phyloP scores from a whole-genome alignment of 2,888 invertebrate genomes.

The Trissoscelio sp. region DNA sequence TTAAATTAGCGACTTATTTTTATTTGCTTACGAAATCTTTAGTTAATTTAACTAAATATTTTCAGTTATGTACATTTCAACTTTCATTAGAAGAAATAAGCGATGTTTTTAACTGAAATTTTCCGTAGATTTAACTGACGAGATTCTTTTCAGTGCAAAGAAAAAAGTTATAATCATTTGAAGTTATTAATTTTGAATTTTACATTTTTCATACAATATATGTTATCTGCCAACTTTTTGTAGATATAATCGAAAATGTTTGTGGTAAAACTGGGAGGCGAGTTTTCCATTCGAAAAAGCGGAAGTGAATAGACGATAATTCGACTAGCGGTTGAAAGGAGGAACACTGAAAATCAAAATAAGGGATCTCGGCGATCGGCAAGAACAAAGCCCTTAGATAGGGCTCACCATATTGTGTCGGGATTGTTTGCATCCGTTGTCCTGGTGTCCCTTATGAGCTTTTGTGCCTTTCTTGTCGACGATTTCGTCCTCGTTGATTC shows the following conservation, averaged over 20 bases:
- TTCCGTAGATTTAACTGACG: too few species aligned
- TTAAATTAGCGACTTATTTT: too few species aligned
- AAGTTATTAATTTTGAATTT: too few species aligned
- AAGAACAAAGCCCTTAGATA: slow-evolving; percentile 80
- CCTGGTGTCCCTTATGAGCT: slow-evolving; percentile 69
- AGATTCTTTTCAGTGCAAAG: too few species aligned
- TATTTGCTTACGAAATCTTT: too few species aligned
- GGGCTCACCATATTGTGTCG: slow-evolving; percentile 75
- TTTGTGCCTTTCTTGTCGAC: slow-evolving; percentile 63
- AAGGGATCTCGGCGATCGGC: slow-evolving; percentile 74
- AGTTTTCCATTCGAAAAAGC: slow-evolving; percentile 54
- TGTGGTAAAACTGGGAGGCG: slow-evolving; percentile 47
- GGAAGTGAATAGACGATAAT: slow-evolving; percentile 61
- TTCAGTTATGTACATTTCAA: too few species aligned
- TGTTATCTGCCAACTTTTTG: slow-evolving; percentile 18
- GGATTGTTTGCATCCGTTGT: slow-evolving; percentile 76
- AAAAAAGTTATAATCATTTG: too few species aligned
- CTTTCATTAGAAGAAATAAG: too few species aligned
- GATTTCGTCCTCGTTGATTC: slow-evolving; percentile 62
- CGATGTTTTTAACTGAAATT: too few species aligned
- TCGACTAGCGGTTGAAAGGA: slow-evolving; percentile 47
- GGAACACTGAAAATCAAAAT: slow-evolving; percentile 62
- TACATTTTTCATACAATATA: too few species aligned
- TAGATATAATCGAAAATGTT: slow-evolving; percentile 17
- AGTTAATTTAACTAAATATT: too few species aligned